Percentiles rank a stretch among this genome's conserved stretches.
These are phyloP conservation scores for Trypoxylus dichotomus DNA, from an alignment of 1,140 invertebrate species.

Conservation along the genomic window DNA sequence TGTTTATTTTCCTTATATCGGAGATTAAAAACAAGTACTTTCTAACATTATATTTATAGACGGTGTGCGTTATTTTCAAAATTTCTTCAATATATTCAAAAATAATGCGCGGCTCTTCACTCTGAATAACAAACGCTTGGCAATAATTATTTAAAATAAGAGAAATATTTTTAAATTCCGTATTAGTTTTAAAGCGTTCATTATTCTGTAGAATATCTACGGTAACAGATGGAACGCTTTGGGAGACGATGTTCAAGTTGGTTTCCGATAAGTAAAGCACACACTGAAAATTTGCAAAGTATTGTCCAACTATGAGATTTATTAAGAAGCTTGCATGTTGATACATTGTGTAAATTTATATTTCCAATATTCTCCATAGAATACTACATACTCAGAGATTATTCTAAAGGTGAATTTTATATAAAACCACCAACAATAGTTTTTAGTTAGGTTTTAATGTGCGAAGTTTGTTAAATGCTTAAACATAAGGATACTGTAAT, in stretches of 20 bases:
- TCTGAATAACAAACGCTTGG: neutral
- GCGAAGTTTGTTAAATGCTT: no score
- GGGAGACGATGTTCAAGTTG: neutral
- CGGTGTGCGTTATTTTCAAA: neutral
- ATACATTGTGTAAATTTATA: neutral
- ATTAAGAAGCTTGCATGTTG: neutral
- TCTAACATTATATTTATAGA: neutral
- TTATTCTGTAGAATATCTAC: neutral
- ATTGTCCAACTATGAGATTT: neutral
- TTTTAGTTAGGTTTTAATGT: no score
- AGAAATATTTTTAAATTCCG: neutral
- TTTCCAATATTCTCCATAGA: neutral
- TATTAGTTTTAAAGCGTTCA: neutral
- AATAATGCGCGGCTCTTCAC: neutral
- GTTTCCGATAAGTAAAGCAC: neutral
- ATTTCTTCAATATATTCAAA: neutral
- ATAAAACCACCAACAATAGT: no score
- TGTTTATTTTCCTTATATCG: neutral
- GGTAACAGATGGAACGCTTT: neutral
- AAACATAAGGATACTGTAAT: no score
- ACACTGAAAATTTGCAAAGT: neutral
- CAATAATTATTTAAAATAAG: neutral
- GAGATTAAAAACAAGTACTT: neutral
- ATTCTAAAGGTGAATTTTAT: no score
- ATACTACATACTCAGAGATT: no score